Percentiles rank a stretch among this genome's conserved stretches.
These are phyloP conservation scores for Trogon melanurus DNA, from an alignment of 2,113 vertebrate species.

Conservation along the genomic window DNA sequence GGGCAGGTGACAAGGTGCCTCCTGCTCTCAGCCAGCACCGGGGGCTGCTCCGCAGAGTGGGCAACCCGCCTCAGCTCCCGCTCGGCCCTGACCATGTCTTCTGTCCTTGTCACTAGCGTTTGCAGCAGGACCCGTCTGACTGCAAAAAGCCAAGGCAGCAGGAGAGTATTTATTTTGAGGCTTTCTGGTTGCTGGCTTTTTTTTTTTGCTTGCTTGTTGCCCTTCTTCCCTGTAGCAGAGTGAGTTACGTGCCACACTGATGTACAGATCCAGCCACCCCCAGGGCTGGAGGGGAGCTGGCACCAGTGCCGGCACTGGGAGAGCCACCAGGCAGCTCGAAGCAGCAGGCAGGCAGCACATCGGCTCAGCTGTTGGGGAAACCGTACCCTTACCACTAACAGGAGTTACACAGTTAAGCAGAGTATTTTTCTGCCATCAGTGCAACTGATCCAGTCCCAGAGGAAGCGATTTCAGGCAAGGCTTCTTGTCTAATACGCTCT, in stretches of 20 bases:
- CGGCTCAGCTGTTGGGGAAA: background rate
- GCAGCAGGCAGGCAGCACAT: background rate
- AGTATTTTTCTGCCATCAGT: background rate
- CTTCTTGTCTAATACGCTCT: conserved; percentile 43
- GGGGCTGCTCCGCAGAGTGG: too few species aligned
- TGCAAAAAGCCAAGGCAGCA: background rate
- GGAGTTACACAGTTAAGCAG: background rate
- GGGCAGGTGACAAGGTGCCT: background rate
- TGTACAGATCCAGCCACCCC: background rate
- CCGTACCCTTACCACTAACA: background rate
- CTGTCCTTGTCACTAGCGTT: background rate
- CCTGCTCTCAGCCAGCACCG: background rate
- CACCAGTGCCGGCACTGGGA: background rate
- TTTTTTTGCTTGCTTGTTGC: background rate
- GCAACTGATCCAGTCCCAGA: conserved; percentile 39
- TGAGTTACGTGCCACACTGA: background rate
- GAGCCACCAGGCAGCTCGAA: background rate
- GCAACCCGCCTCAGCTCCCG: background rate
- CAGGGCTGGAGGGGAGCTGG: background rate
- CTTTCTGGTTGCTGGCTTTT: background rate
- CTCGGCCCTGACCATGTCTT: background rate
- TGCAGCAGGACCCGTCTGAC: background rate
- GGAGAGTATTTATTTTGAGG: background rate
- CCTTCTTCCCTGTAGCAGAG: background rate
- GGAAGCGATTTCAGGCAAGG: conserved; percentile 38